These are phyloP conservation scores for Aphaenogaster floridana DNA, from an alignment of 1,140 invertebrate species.

Conservation along the genomic window DNA sequence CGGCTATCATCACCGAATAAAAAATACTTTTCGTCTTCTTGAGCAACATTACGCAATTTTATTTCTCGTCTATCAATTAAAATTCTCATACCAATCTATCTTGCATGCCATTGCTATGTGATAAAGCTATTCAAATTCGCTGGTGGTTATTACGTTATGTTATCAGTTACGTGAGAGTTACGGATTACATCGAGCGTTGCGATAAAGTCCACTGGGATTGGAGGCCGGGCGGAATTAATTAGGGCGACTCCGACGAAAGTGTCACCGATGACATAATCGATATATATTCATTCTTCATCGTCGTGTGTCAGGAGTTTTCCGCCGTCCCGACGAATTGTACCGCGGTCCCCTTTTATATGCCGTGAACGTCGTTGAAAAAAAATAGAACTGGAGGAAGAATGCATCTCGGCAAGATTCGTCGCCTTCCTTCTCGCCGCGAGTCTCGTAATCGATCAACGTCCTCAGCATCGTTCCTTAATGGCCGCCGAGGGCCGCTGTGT, in stretches of 20 bases:
- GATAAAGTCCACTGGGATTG: constrained; percentile 26
- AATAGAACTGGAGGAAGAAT: background rate
- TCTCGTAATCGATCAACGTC: constrained; percentile 46
- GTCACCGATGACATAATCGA: constrained; percentile 43
- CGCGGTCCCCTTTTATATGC: background rate
- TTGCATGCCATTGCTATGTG: background rate
- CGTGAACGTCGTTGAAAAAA: background rate
- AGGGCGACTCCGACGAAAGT: constrained; percentile 19
- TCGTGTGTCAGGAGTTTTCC: background rate
- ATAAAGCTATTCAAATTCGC: constrained; percentile 16
- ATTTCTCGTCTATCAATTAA: background rate
- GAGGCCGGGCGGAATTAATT: constrained; percentile 29
- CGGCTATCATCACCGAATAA: background rate
- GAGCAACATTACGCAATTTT: constrained; percentile 3
- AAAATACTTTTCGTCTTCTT: background rate
- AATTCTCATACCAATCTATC: background rate
- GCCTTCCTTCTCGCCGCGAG: background rate
- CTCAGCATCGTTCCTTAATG: constrained; percentile 28
- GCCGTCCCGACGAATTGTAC: constrained; percentile 10
- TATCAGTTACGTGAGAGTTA: constrained; percentile 19
- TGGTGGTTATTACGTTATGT: background rate
- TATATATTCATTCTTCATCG: constrained; percentile 28
- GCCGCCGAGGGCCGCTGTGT: background rate
- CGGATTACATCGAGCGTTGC: constrained; percentile 1
- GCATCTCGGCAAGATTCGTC: constrained; percentile 8